Base-by-base conservation (phyloP, 2,888 invertebrate genomes). In the Metacarcinus magister region DNA sequence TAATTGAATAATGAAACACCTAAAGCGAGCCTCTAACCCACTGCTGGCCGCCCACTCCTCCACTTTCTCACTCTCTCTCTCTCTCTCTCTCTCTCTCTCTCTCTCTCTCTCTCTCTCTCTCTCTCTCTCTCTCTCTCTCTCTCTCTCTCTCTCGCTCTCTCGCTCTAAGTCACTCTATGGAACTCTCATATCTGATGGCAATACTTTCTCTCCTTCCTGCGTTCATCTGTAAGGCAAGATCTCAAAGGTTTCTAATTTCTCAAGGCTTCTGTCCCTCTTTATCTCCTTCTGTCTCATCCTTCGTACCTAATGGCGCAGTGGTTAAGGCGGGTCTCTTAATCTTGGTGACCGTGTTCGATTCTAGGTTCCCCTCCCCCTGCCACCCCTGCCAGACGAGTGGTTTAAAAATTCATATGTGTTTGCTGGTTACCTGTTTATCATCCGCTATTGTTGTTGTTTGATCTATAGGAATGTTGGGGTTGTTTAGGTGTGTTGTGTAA, bases 1-100 rank as follows among this genome's bases (percentile, higher is more conserved):
- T 92, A 92, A 92, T 92, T 92, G 92, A 92, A 92, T 92, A 92
- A 92, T 92, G 92, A 92, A 92, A 46, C 92, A 92, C 46, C 92
- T 28, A 28, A 16, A 44, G 75, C 2, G 75, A 75, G 75, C n/a
- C 75, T 75, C 75, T 10, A 75, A 75, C 75, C 75, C 28, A 28
- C 75, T 75, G 75, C 75, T 75, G 28, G n/a, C 75, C 75, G n/a
- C 75, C 28, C n/a, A 7, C 28, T 28, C 28, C 75, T 2, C 75
- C 75, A 28, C 8, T n/a, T 2, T 23, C n/a, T n/a, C 67, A 4
- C n/a, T n/a, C 60, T 23, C 23, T 23, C 23, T 23, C 23, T 23
- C 23, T 23, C 60, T 67, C 60, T 67, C 23, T 13, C 23, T 67
- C 60, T 67, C 60, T 60, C 60, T 60, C 60, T 60, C 60, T 60